A percentile compares a stretch with the other conserved stretches of the same genome.
Conservation (phyloP, 2,797 vertebrate genomes). For the Macrochelys suwanniensis region DNA sequence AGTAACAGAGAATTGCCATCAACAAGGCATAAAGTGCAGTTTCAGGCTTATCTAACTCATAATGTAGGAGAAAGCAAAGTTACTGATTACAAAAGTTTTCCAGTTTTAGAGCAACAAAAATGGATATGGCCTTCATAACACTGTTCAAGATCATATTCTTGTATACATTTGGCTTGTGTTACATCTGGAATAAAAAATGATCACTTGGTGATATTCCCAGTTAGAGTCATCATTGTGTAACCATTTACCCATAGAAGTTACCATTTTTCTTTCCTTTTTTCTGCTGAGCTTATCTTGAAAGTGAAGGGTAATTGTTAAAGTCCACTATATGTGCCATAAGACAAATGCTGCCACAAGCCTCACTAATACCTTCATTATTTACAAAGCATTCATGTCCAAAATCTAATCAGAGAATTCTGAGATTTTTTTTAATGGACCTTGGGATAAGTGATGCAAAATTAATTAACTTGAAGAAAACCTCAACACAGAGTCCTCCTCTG, state of each 20-base stretch:
- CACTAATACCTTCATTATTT: neutral
- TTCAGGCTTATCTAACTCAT: constrained; percentile 53
- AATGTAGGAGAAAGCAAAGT: constrained; percentile 26
- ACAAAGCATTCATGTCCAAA: neutral
- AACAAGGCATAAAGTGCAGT: constrained; percentile 59
- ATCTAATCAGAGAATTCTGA: neutral
- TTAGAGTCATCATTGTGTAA: neutral
- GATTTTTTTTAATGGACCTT: neutral
- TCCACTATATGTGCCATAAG: neutral
- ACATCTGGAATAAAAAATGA: constrained; percentile 10
- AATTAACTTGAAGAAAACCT: neutral
- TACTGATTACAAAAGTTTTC: constrained; percentile 40
- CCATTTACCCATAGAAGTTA: neutral
- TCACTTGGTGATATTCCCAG: constrained; percentile 15
- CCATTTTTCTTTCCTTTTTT: neutral
- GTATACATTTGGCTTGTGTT: constrained; percentile 17
- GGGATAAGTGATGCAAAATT: neutral
- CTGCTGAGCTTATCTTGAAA: neutral
- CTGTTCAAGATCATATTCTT: neutral
- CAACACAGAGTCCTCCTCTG: neutral
- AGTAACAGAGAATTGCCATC: constrained; percentile 66
- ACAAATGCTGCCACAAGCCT: neutral
- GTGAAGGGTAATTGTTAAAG: neutral
- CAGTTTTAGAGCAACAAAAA: constrained; percentile 39
- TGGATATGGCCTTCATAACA: neutral